These are phyloP conservation scores for Otis tarda DNA, from an alignment of 2,113 vertebrate genomes.

Conservation along the genomic window DNA sequence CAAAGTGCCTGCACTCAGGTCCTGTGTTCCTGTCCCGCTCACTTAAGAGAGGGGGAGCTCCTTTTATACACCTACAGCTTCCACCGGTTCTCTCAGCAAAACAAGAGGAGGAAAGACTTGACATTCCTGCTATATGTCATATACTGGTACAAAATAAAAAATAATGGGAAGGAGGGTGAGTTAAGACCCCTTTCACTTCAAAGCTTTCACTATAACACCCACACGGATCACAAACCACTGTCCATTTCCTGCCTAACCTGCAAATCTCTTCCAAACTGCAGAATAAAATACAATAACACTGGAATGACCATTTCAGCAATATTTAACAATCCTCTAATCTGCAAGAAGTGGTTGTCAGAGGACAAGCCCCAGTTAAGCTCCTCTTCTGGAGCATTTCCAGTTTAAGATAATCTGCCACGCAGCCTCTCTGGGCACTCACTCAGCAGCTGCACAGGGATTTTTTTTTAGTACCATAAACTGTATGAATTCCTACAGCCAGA, in stretches of 20 bases:
- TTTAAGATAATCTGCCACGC: not conserved
- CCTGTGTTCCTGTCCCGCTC: not conserved
- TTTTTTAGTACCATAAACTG: not conserved
- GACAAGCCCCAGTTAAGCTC: not conserved
- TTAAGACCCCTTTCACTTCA: not conserved
- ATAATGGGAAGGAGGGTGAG: not conserved
- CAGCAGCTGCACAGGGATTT: not conserved
- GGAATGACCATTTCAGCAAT: not conserved
- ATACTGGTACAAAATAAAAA: not conserved
- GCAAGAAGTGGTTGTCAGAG: not conserved
- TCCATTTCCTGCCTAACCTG: not conserved
- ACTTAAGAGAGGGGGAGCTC: not conserved
- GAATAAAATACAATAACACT: not conserved
- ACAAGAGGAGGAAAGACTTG: not conserved
- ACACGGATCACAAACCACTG: not conserved
- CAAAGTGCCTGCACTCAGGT: not conserved
- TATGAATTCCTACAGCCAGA: not conserved
- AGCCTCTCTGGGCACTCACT: not conserved
- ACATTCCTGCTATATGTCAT: not conserved
- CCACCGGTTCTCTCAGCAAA: not conserved
- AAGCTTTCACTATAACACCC: not conserved
- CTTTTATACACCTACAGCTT: not conserved
- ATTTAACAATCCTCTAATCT: conserved; percentile 10
- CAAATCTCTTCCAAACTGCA: not conserved
- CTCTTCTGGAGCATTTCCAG: conserved; percentile 24